Base-by-base conservation (phyloP, 2,888 invertebrate species). In the Yponomeuta cagnagella region DNA sequence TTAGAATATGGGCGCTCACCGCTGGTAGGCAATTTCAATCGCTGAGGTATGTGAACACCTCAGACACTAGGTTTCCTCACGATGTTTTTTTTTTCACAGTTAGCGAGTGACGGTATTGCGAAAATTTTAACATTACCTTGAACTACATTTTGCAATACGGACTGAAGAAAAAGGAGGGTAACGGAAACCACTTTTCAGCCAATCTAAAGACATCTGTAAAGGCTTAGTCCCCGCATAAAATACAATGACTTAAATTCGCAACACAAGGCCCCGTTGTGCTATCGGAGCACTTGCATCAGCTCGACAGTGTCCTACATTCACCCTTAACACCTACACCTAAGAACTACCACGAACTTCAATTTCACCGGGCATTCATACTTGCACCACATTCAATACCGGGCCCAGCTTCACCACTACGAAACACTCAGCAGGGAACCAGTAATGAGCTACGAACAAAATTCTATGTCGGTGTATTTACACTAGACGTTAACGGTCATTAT, bases 181-280 rank as follows among this genome's bases (percentile, higher is more conserved):
- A 58, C 52, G 52, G 52, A 15, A 58, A 58, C 52, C 52, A 58
- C 52, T 6, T 58, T 12, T 58, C 52, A 58, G 15, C 15, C 52
- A 58, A 58, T 15, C 52, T 58, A 58, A 12, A 58, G 52, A 58
- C 52, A 48, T 68, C 48, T 43, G 68, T 68, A 6, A 68, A 58
- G 52, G 15, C 12, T 58, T 58, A 58, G 8, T 58, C 52, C 52
- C 52, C 52, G 12, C 12, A 68, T 48, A 68, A 68, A 68, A 33
- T 68, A 70, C 65, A 70, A 70, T 71, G 68, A 67, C 70, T 68
- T 37, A 37, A 68, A 65, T 30, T 70, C 70, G 52, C 23, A 71
- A 68, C 77, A 82, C 80, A 82, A 83, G 78, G 77, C 74, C 75
- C 75, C 73, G 76, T 76, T 78, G 75, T 76, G 64, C 66, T 82